Conservation (phyloP, 1,140 invertebrate genomes). For the Amyelois transitella region DNA sequence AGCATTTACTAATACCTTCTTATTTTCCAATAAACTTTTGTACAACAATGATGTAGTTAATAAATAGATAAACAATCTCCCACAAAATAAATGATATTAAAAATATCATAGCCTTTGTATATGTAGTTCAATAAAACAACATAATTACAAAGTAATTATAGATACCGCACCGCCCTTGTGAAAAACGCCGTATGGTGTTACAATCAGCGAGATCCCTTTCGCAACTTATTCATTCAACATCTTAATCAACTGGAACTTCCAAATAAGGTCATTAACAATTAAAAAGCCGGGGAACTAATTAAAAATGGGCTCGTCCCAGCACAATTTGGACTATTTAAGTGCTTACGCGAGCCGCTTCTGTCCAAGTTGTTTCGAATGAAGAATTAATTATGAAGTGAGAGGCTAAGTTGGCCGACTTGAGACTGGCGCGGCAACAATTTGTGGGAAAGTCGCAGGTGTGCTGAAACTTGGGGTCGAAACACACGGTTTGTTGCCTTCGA, state of each 20-base stretch:
- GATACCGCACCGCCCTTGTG: not conserved
- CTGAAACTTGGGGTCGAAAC: conserved; percentile 50
- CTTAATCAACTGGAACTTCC: conserved; percentile 25
- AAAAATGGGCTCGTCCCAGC: conserved; percentile 66
- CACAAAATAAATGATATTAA: no score
- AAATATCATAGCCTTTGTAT: no score
- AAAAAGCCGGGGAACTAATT: conserved; percentile 64
- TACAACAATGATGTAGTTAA: no score
- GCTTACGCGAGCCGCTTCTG: conserved; percentile 58
- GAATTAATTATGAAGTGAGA: conserved; percentile 72
- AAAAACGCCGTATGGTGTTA: not conserved
- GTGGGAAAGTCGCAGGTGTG: conserved; percentile 68
- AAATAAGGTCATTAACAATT: conserved; percentile 62
- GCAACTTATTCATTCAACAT: conserved; percentile 17
- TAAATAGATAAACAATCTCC: no score
- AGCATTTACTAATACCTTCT: no score
- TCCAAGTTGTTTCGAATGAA: conserved; percentile 69
- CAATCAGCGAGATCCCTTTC: not conserved
- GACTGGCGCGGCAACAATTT: conserved; percentile 58
- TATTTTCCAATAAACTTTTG: no score
- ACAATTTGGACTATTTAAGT: conserved; percentile 70
- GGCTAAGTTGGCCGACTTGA: conserved; percentile 60
- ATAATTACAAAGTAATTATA: no score
- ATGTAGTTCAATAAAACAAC: no score
- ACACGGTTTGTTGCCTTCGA: conserved; percentile 65